phyloP scores from a whole-genome alignment of 2,797 vertebrate genomes.

The Triplophysa bombifrons region DNA sequence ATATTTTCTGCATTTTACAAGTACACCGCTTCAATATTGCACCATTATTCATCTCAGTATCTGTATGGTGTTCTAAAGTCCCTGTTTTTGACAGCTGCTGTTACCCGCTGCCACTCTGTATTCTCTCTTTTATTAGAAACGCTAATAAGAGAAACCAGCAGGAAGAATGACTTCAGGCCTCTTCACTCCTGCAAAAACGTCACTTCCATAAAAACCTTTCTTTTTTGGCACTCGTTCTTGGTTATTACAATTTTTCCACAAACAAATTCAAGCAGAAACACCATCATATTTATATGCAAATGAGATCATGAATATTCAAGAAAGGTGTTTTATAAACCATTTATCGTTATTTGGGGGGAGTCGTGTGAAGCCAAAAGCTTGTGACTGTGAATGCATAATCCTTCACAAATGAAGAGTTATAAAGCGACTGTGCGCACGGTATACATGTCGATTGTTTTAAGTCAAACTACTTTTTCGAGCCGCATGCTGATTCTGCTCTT shows the following conservation, averaged over 20 bases:
- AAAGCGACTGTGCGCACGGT: not conserved
- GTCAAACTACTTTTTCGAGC: not conserved
- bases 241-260: not conserved
- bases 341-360: not conserved
- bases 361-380: not conserved
- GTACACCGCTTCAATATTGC: not conserved
- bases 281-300: slow-evolving; percentile 8
- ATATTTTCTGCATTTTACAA: not conserved
- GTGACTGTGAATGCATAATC: slow-evolving; percentile 7
- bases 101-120: not conserved
- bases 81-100: slow-evolving; percentile 4
- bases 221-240: not conserved
- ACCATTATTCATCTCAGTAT: slow-evolving; percentile 3
- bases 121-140: slow-evolving; percentile 14
- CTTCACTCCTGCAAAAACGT: not conserved
- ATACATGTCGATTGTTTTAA: not conserved
- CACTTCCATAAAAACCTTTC: not conserved
- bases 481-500: not conserved
- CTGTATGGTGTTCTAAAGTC: not conserved
- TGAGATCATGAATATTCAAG: slow-evolving; percentile 9
- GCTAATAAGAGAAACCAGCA: slow-evolving; percentile 4
- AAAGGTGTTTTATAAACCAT: slow-evolving; percentile 9
- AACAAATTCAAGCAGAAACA: slow-evolving; percentile 11
- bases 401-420: not conserved
- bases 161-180: not conserved